phyloP scores from a whole-genome alignment of 2,113 vertebrate species.

The Galbula dea region DNA sequence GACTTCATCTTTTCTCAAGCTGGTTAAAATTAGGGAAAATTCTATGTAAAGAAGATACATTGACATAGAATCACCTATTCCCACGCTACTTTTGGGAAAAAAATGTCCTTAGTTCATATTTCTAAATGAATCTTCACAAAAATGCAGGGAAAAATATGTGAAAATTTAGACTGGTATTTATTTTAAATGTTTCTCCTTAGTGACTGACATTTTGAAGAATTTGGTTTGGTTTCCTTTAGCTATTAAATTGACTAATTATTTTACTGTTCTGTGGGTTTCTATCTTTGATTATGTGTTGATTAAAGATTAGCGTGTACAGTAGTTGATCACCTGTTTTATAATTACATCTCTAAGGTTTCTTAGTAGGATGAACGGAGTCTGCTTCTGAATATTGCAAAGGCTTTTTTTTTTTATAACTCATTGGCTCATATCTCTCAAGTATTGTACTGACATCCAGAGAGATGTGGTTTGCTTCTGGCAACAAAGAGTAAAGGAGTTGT shows the following conservation, averaged over 20 bases:
- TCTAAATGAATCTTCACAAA: not conserved
- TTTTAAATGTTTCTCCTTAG: not conserved
- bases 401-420: not conserved
- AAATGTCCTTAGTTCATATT: not conserved
- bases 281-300: slow-evolving; percentile 42
- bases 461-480: not conserved
- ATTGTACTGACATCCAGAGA: not conserved
- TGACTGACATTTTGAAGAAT: not conserved
- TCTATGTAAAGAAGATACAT: not conserved
- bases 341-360: slow-evolving; percentile 21
- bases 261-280: slow-evolving; percentile 22
- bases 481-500: not conserved
- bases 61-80: not conserved
- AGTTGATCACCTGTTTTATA: slow-evolving; percentile 29
- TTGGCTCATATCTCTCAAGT: not conserved
- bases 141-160: not conserved
- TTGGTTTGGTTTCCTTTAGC: not conserved
- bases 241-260: slow-evolving; percentile 60
- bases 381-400: slow-evolving; percentile 31
- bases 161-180: not conserved
- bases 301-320: slow-evolving; percentile 41
- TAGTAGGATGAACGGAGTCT: slow-evolving; percentile 1
- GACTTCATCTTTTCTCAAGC: not conserved
- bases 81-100: not conserved
- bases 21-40: not conserved